These are phyloP conservation scores for Pangasius krempfi DNA, from an alignment of 2,797 vertebrate genomes.

Conservation along the genomic window DNA sequence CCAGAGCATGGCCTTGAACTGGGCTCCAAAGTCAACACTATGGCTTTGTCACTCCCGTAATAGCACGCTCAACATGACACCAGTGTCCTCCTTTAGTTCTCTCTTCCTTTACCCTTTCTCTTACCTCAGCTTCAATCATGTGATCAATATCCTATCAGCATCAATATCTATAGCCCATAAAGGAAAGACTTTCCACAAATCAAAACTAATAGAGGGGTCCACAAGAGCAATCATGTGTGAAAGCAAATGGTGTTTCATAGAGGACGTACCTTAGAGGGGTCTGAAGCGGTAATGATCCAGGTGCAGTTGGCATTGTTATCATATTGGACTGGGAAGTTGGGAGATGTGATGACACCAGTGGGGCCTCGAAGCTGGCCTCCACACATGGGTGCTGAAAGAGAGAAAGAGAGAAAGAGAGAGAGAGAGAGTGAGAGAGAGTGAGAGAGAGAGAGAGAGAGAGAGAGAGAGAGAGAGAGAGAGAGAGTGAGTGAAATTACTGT, in stretches of 20 bases:
- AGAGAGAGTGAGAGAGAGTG: neutral
- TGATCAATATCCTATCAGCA: constrained; percentile 6
- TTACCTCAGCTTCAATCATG: constrained; percentile 31
- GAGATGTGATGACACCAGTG: constrained; percentile 91
- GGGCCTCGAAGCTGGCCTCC: constrained; percentile 90
- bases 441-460: constrained; percentile 11
- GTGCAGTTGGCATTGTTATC: constrained; percentile 98
- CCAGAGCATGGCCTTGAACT: constrained; percentile 73
- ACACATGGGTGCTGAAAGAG: constrained; percentile 89
- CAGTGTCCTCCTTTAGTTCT: neutral
- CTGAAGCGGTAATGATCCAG: constrained; percentile 94
- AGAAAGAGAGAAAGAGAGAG: constrained; percentile 45
- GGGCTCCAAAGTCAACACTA: constrained; percentile 73
- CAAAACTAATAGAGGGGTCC: neutral
- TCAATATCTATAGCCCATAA: neutral
- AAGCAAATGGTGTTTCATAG: neutral
- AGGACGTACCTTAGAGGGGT: constrained; percentile 85
- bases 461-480: constrained; percentile 1
- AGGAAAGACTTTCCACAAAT: neutral
- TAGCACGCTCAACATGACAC: constrained; percentile 42
- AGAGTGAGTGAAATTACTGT: neutral
- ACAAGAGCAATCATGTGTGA: neutral
- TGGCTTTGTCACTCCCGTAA: constrained; percentile 66
- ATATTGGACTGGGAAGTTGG: constrained; percentile 97
- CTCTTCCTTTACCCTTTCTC: neutral